Base-by-base conservation (phyloP, 2,888 invertebrate species). In the Synanthedon andrenaeformis region DNA sequence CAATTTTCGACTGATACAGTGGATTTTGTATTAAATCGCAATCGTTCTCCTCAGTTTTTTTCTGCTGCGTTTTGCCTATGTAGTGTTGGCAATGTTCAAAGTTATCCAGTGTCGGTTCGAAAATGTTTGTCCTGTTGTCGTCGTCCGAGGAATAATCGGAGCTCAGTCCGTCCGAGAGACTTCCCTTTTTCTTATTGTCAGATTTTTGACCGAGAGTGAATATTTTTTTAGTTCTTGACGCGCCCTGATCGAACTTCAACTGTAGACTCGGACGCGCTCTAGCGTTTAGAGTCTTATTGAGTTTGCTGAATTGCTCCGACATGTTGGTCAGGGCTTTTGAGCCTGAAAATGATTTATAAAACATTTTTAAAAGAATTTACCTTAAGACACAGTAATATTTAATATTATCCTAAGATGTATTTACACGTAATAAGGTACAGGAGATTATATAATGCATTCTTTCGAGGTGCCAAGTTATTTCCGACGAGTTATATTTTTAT, bases 261-360 rank as follows among this genome's bases (percentile, higher is more conserved):
- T 87, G 87, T 1, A 87, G 77, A 69, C 87, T 69, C 61, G 88
- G 72, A 56, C 90, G 77, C 63, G 91, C 65, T 78, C 90, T 76
- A 0, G 90, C 86, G 64, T 91, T 91, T 51, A 92, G 87, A 23
- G 90, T 90, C 62, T 90, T 90, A 72, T 94, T 94, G 45, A 96
- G 77, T 74, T 94, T 95, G 56, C 94, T 94, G 77, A 96, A 94
- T 70, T 96, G 95, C 60, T 95, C 95, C 0, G 94, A 91, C 88
- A 96, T 93, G 72, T 96, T 96, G 58, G 91, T 94, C 55, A 96
- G 82, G 51, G 96, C 96, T 85, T 95, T 95, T 8, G 94, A 92
- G 67, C 95, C 95, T 93, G 74, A 14, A 59, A 81, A 72, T 55
- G 55, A 6, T 12, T 35, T 10, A 10, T 35, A 35, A 23, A 10